These are phyloP conservation scores for Gnathonemus echidnorhynchus DNA, from an alignment of 2,113 vertebrate species.

Conservation along the genomic window DNA sequence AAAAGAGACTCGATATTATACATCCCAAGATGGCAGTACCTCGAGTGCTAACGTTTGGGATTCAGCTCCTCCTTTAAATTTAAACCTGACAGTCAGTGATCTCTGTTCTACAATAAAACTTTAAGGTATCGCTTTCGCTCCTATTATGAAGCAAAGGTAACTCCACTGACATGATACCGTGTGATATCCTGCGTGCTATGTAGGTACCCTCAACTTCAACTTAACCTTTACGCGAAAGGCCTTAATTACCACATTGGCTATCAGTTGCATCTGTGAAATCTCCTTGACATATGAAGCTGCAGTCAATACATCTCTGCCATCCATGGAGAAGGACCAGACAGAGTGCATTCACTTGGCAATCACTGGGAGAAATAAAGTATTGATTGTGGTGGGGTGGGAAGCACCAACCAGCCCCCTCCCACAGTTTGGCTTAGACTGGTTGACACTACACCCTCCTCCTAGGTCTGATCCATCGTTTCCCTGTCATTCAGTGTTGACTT, in stretches of 20 bases:
- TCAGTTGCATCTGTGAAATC: neutral
- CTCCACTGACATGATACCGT: neutral
- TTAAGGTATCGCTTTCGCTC: neutral
- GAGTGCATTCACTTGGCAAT: slow-evolving; percentile 35
- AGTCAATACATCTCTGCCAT: slow-evolving; percentile 4
- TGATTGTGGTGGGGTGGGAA: slow-evolving; percentile 35
- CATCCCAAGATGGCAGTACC: neutral
- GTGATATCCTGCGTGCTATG: neutral
- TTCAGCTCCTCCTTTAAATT: neutral
- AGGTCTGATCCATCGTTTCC: neutral
- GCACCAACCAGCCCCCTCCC: neutral
- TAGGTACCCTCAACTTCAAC: neutral
- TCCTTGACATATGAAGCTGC: neutral
- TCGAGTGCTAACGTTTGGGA: neutral
- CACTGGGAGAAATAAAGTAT: slow-evolving; percentile 31
- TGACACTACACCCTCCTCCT: neutral
- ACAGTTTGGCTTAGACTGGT: neutral
- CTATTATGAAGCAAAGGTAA: neutral
- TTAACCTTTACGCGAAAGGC: neutral
- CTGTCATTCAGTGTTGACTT: neutral
- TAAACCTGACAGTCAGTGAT: neutral
- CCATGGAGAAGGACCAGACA: neutral
- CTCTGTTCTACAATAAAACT: neutral
- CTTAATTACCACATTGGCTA: slow-evolving; percentile 1
- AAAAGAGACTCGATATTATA: neutral